phyloP scores from a whole-genome alignment of 2,797 vertebrate species.

The Manis crassicaudata region DNA sequence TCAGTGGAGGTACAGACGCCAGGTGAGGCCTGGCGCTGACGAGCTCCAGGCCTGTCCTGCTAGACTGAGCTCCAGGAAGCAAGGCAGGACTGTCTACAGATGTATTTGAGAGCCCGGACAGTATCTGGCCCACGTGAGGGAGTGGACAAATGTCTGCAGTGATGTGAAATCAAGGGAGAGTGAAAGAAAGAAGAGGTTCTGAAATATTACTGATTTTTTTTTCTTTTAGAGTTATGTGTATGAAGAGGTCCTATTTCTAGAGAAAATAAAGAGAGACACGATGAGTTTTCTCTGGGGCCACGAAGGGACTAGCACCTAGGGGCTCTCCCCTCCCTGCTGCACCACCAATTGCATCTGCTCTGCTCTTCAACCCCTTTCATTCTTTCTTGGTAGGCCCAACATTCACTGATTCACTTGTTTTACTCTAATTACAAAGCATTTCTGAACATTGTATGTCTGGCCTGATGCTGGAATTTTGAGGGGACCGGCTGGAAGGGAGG shows the following conservation, averaged over 20 bases:
- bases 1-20: accelerated
- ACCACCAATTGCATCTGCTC: accelerated
- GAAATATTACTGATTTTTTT: background rate
- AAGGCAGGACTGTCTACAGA: background rate
- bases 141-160: background rate
- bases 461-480: background rate
- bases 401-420: background rate
- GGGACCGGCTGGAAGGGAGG: background rate
- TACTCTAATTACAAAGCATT: background rate
- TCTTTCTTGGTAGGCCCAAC: background rate
- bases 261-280: background rate
- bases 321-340: background rate
- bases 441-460: background rate
- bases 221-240: background rate
- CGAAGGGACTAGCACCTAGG: too few relatives aligned
- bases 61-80: too few relatives aligned
- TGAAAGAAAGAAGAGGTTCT: background rate
- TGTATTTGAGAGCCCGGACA: background rate
- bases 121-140: background rate
- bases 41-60: background rate
- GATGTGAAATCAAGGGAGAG: background rate
- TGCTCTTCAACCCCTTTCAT: background rate
- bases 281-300: background rate
- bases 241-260: background rate
- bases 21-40: accelerated